Conservation (phyloP, 2,113 vertebrate species). For the Tachycineta bicolor region DNA sequence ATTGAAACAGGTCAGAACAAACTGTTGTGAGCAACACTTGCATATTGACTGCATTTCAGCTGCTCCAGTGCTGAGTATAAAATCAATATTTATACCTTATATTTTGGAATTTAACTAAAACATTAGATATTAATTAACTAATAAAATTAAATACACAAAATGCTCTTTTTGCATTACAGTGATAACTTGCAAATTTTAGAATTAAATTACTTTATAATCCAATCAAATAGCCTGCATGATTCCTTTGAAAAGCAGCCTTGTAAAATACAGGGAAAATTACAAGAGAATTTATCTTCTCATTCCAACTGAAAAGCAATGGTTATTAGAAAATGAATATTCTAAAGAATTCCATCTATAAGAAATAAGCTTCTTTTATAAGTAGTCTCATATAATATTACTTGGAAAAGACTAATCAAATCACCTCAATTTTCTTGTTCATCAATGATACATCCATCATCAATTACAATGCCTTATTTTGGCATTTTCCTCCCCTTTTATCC, state of each 20-base stretch:
- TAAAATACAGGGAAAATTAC: neutral
- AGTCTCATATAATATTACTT: neutral
- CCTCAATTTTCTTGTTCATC: neutral
- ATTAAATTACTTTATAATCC: neutral
- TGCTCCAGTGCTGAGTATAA: neutral
- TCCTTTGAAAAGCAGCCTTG: neutral
- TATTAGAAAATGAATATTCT: neutral
- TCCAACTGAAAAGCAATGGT: neutral
- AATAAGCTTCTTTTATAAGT: neutral
- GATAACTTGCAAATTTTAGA: neutral
- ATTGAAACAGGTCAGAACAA: neutral
- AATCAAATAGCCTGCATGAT: neutral
- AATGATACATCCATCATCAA: neutral
- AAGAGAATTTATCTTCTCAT: neutral
- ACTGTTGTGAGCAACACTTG: neutral
- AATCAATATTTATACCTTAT: neutral
- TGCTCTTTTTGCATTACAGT: neutral
- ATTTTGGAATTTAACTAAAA: neutral
- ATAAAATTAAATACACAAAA: neutral
- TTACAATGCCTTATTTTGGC: neutral
- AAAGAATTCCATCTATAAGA: neutral
- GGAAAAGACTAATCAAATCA: neutral
- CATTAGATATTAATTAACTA: neutral
- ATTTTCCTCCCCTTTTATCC: neutral
- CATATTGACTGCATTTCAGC: neutral